Conservation (phyloP, 2,113 vertebrate species). For the Corythornis cristatus region DNA sequence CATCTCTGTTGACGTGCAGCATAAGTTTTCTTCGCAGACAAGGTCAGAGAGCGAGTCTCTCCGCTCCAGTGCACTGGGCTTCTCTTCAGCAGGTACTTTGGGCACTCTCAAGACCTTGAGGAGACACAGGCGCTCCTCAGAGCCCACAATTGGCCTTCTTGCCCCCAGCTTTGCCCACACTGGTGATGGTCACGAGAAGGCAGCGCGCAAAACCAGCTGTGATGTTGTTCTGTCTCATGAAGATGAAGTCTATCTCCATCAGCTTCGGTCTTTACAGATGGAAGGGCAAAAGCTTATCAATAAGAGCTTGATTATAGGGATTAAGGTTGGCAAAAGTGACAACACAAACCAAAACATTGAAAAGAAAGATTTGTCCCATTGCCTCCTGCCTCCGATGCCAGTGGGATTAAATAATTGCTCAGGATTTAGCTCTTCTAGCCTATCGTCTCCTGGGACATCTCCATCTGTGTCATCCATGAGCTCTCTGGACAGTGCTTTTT, state of each 20-base stretch:
- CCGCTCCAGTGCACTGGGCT: constrained; percentile 16
- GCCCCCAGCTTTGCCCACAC: constrained; percentile 27
- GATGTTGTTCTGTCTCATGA: constrained; percentile 77
- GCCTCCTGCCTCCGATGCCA: constrained; percentile 77
- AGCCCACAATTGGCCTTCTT: constrained; percentile 78
- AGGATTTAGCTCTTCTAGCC: constrained; percentile 85
- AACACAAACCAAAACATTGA: constrained; percentile 25
- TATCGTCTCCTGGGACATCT: constrained; percentile 89
- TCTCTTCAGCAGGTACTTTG: constrained; percentile 39
- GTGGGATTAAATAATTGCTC: constrained; percentile 77
- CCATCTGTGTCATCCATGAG: constrained; percentile 87
- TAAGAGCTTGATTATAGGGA: constrained; percentile 71
- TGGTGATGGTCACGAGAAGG: constrained; percentile 31
- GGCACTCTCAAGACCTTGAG: constrained; percentile 57
- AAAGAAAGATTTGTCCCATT: constrained; percentile 69
- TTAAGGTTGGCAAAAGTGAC: constrained; percentile 72
- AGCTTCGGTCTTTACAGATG: constrained; percentile 76
- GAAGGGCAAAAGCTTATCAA: constrained; percentile 80
- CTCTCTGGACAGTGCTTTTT: constrained; percentile 90
- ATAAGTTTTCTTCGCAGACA: constrained; percentile 36
- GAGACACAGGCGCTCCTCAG: constrained; percentile 83
- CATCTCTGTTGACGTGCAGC: constrained; percentile 46
- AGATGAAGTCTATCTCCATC: constrained; percentile 79
- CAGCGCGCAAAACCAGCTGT: constrained; percentile 82
- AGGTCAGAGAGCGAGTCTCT: constrained; percentile 30